These are phyloP conservation scores for Ceratina japonica DNA, from an alignment of 1,140 invertebrate species.

Conservation along the genomic window DNA sequence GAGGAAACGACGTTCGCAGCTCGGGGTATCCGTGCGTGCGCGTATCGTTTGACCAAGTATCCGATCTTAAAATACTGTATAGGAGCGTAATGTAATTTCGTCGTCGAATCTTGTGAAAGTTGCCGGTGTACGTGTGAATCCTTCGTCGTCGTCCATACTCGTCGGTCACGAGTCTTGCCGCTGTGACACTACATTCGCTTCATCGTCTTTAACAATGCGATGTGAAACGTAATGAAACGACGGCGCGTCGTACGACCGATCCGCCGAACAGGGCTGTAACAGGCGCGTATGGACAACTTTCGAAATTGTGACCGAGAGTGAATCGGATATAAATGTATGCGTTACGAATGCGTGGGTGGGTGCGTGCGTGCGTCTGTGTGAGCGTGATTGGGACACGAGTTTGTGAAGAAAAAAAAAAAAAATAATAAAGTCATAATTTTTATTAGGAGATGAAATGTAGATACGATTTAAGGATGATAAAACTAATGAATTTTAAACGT, in stretches of 20 bases:
- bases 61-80: conserved; percentile 44
- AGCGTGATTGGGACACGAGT: conserved; percentile 61
- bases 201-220: not conserved
- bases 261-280: conserved; percentile 28
- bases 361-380: not conserved
- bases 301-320: conserved; percentile 39
- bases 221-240: not conserved
- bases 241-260: conserved; percentile 1
- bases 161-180: conserved; percentile 38
- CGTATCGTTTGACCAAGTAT: conserved; percentile 27
- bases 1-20: conserved; percentile 14
- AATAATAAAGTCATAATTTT: conserved; percentile 65
- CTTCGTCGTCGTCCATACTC: conserved; percentile 55
- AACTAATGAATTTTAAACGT: conserved; percentile 35
- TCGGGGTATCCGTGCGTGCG: conserved; percentile 5
- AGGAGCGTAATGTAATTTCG: conserved; percentile 39
- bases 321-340: conserved; percentile 51
- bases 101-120: conserved; percentile 39
- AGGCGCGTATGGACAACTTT: conserved; percentile 45
- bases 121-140: conserved; percentile 40
- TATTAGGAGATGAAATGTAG: conserved; percentile 68
- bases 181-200: too few species aligned
- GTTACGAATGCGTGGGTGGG: not conserved
- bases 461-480: conserved; percentile 33
- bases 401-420: conserved; percentile 58